Evolutionary conservation across 2,888 invertebrate species (phyloP).

Genomic region (Brachyopa scutellaris): DNA sequence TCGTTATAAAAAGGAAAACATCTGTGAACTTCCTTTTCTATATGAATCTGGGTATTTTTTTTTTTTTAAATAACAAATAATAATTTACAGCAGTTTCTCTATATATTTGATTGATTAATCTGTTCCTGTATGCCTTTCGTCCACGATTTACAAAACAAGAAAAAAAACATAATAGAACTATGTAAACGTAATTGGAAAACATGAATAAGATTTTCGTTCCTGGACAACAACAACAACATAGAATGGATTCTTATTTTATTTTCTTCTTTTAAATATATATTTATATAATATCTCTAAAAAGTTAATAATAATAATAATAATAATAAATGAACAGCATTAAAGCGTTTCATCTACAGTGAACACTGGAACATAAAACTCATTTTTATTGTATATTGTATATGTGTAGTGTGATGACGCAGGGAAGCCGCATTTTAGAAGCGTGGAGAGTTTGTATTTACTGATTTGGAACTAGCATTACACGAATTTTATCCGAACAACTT

Average conservation of each 20-base stretch:
- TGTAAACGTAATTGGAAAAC: constrained; percentile 28
- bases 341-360: constrained; percentile 59
- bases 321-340: constrained; percentile 59
- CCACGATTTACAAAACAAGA: constrained; percentile 21
- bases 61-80: constrained; percentile 35
- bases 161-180: constrained; percentile 16
- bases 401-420: constrained; percentile 38
- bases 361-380: constrained; percentile 61
- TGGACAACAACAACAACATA: constrained; percentile 46
- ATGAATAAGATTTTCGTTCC: constrained; percentile 21
- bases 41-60: constrained; percentile 17
- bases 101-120: constrained; percentile 1
- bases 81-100: constrained; percentile 36
- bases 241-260: constrained; percentile 37
- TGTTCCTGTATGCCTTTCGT: background rate
- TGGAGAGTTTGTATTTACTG: constrained; percentile 28
- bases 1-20: constrained; percentile 40
- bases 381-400: constrained; percentile 34
- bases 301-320: constrained; percentile 46
- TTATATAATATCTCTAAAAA: constrained; percentile 59
- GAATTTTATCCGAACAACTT: constrained; percentile 13
- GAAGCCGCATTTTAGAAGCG: constrained; percentile 23
- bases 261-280: constrained; percentile 35
- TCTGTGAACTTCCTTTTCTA: constrained; percentile 5
- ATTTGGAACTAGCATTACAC: constrained; percentile 34